These are phyloP conservation scores for Pituophis catenifer DNA, from an alignment of 2,113 vertebrate species.

Conservation along the genomic window DNA sequence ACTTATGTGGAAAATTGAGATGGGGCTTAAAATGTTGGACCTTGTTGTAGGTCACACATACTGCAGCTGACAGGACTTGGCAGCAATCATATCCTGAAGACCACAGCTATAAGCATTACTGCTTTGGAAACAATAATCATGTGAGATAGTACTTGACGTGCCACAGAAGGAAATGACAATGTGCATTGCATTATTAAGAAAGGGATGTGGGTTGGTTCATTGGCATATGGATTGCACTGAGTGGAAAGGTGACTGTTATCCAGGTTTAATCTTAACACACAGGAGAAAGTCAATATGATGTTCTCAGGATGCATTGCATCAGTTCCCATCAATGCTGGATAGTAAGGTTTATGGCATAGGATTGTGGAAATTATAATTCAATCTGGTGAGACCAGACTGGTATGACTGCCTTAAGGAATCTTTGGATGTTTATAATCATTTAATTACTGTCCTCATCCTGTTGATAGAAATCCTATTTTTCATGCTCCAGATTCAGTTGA, in stretches of 20 bases:
- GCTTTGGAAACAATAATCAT: not conserved
- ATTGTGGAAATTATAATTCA: not conserved
- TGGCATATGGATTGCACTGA: not conserved
- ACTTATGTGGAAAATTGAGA: conserved; percentile 19
- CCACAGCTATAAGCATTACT: rapidly evolving
- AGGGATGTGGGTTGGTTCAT: not conserved
- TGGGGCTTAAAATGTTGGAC: conserved; percentile 16
- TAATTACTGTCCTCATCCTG: not conserved
- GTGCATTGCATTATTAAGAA: not conserved
- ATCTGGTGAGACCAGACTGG: not conserved
- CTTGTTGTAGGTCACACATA: conserved; percentile 14
- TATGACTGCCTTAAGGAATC: not conserved
- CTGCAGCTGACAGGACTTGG: not conserved
- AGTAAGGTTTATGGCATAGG: not conserved
- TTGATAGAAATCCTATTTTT: not conserved
- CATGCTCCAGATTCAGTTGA: not conserved
- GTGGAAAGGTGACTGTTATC: not conserved
- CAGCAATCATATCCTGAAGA: rapidly evolving
- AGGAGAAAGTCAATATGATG: not conserved
- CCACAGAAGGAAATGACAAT: not conserved
- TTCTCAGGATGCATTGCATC: not conserved
- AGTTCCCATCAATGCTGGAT: not conserved
- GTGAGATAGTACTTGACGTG: not conserved
- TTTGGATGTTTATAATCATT: not conserved
- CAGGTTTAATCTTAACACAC: not conserved